phyloP scores from a whole-genome alignment of 2,888 invertebrate genomes.

The Blastobasis lacticolella region DNA sequence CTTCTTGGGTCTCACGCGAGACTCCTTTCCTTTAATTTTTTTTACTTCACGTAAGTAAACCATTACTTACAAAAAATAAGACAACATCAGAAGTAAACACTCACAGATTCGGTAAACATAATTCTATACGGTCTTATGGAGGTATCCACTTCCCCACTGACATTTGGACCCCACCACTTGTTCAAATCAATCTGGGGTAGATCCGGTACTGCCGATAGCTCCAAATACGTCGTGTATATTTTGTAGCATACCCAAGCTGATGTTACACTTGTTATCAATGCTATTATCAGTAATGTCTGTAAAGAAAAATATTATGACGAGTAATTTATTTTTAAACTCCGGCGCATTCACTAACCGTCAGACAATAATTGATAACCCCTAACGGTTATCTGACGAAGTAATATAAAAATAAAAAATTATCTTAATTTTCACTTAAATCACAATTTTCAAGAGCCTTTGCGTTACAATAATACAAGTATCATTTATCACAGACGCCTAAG shows the following conservation, averaged over 20 bases:
- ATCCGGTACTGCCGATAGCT: slow-evolving; percentile 31
- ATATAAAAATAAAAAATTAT: too few relatives aligned
- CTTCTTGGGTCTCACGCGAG: not conserved
- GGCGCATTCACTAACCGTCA: too few relatives aligned
- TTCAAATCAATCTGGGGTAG: slow-evolving; percentile 42
- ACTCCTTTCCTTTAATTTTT: not conserved
- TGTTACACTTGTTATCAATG: slow-evolving; percentile 17
- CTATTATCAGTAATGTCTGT: slow-evolving; percentile 22
- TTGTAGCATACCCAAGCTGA: slow-evolving; percentile 21
- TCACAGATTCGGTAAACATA: slow-evolving; percentile 74
- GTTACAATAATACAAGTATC: too few relatives aligned
- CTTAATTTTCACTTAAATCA: too few relatives aligned
- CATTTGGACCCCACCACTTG: slow-evolving; percentile 48
- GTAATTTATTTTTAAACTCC: too few relatives aligned
- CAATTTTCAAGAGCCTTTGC: too few relatives aligned
- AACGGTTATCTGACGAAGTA: too few relatives aligned
- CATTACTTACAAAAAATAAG: not conserved
- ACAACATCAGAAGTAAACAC: slow-evolving; percentile 17
- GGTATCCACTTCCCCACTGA: slow-evolving; percentile 41
- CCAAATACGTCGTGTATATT: slow-evolving; percentile 20
- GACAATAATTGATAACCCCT: too few relatives aligned
- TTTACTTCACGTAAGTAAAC: not conserved
- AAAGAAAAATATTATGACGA: slow-evolving; percentile 13
- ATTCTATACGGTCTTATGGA: slow-evolving; percentile 76
- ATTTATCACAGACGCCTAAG: too few relatives aligned